Percentiles rank a stretch among this genome's conserved stretches.
Conservation (phyloP, 2,797 vertebrate genomes). For the Helarctos malayanus region DNA sequence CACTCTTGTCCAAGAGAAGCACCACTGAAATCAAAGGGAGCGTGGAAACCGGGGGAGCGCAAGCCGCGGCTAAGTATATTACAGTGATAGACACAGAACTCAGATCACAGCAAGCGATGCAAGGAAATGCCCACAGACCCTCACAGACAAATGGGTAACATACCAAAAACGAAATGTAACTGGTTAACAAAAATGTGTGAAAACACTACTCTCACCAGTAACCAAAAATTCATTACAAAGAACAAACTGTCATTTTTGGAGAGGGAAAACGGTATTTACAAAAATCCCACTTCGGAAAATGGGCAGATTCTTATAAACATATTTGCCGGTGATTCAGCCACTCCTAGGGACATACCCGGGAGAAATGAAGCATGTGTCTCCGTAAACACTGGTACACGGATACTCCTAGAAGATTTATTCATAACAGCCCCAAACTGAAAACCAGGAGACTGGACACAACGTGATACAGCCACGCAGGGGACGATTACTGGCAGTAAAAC, state of each 20-base stretch:
- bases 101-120: fast-evolving
- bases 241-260: background rate
- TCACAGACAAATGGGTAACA: fast-evolving
- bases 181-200: background rate
- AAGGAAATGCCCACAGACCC: fast-evolving
- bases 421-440: background rate
- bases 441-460: fast-evolving
- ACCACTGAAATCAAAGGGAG: background rate
- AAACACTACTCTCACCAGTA: background rate
- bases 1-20: background rate
- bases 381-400: fast-evolving
- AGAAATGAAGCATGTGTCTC: background rate
- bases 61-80: fast-evolving
- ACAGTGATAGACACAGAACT: fast-evolving
- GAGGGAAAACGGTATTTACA: background rate
- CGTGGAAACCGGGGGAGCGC: background rate
- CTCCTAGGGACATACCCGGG: background rate
- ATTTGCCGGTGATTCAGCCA: background rate
- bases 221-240: background rate
- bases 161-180: background rate
- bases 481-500: fast-evolving
- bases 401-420: background rate
- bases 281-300: background rate
- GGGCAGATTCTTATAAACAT: background rate
- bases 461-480: fast-evolving